Evolutionary conservation across 2,113 vertebrate genomes (phyloP).

Genomic region (Picathartes gymnocephalus): DNA sequence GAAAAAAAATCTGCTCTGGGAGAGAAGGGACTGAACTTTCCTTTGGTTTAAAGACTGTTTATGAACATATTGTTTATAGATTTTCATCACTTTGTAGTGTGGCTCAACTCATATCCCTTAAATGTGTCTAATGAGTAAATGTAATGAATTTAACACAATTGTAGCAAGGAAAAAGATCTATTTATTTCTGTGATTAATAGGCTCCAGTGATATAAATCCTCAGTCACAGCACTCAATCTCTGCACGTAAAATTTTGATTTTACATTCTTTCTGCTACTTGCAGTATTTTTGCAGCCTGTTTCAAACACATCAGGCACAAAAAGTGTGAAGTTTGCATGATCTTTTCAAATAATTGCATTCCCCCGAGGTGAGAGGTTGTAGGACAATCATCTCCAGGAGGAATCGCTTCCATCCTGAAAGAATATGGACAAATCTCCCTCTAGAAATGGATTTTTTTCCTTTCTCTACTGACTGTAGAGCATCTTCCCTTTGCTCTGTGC

Average conservation of each 20-base stretch:
- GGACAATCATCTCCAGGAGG: background rate
- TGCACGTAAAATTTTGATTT: background rate
- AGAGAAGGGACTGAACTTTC: background rate
- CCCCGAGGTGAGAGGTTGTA: background rate
- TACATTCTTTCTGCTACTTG: background rate
- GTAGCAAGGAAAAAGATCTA: background rate
- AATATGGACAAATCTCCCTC: background rate
- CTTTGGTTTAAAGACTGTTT: background rate
- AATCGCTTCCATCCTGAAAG: background rate
- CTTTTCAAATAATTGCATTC: background rate
- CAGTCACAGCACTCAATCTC: background rate
- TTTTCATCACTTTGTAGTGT: background rate
- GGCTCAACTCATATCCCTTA: rapidly evolving
- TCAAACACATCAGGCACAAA: background rate
- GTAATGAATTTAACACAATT: background rate
- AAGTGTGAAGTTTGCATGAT: background rate
- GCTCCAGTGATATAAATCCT: background rate
- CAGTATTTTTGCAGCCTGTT: background rate
- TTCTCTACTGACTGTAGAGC: background rate
- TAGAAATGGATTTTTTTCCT: background rate
- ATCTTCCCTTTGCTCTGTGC: background rate
- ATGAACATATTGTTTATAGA: background rate
- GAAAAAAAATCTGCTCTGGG: background rate
- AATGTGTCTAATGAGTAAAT: background rate
- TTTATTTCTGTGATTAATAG: background rate